These are phyloP conservation scores for Thelaira solivaga DNA, from an alignment of 2,888 invertebrate genomes.

Conservation along the genomic window DNA sequence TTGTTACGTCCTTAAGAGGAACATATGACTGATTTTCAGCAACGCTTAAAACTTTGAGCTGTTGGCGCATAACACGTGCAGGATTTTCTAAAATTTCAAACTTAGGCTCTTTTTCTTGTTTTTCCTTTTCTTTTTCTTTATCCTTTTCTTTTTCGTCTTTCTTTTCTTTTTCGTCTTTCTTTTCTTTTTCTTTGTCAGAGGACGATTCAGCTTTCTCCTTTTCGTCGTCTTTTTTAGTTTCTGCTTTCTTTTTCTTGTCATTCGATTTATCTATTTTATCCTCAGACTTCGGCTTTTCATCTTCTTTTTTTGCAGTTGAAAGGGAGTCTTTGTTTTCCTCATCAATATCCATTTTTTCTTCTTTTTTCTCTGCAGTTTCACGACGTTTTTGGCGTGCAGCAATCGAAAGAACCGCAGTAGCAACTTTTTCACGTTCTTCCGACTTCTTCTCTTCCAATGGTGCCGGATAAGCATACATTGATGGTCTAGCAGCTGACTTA, in stretches of 20 bases:
- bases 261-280: constrained; percentile 71
- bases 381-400: constrained; percentile 94
- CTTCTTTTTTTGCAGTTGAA: constrained; percentile 78
- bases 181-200: constrained; percentile 66
- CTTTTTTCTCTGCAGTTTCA: constrained; percentile 82
- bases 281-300: constrained; percentile 72
- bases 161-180: constrained; percentile 73
- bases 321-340: constrained; percentile 80
- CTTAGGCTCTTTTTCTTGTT: constrained; percentile 93
- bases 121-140: constrained; percentile 77
- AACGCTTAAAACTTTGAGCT: constrained; percentile 86
- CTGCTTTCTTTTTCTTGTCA: constrained; percentile 65
- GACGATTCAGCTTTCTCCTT: constrained; percentile 70
- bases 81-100: constrained; percentile 97
- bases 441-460: constrained; percentile 98
- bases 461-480: constrained; percentile 97
- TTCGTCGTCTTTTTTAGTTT: constrained; percentile 70
- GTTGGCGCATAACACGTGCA: constrained; percentile 94
- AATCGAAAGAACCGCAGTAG: constrained; percentile 97
- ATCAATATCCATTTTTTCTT: constrained; percentile 93
- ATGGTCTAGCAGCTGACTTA: constrained; percentile 95
- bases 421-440: constrained; percentile 97
- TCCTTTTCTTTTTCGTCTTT: constrained; percentile 67
- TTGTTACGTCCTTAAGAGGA: constrained; percentile 93
- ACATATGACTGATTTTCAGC: constrained; percentile 89